A percentile compares a stretch with the other conserved stretches of the same genome.
phyloP scores from a whole-genome alignment of 2,113 vertebrate genomes.

The Balaenoptera acutorostrata region DNA sequence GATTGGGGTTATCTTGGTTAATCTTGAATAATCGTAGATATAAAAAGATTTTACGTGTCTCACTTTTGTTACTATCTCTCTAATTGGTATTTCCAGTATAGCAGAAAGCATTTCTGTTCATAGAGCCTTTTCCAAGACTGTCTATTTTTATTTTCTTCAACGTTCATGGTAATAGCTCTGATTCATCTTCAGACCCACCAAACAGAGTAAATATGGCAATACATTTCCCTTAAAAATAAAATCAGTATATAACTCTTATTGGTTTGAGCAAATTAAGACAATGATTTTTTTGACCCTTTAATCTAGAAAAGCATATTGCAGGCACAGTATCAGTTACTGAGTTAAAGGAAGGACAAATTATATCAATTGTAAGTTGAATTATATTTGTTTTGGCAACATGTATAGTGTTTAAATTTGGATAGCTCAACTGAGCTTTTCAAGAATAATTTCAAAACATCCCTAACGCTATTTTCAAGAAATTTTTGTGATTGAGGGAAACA shows the following conservation, averaged over 20 bases:
- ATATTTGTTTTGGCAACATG: slow-evolving; percentile 54
- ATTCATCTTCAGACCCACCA: slow-evolving; percentile 61
- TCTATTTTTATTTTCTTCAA: background rate
- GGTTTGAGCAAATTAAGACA: slow-evolving; percentile 67
- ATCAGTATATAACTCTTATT: slow-evolving; percentile 42
- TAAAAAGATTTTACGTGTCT: background rate
- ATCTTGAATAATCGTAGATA: background rate
- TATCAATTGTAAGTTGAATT: slow-evolving; percentile 3
- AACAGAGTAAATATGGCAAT: slow-evolving; percentile 36
- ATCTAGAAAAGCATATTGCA: slow-evolving; percentile 50
- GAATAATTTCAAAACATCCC: slow-evolving; percentile 42
- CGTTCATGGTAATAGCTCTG: slow-evolving; percentile 44
- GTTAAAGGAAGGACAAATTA: slow-evolving; percentile 38
- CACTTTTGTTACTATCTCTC: background rate
- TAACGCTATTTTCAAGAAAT: background rate
- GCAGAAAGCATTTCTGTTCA: slow-evolving; percentile 27
- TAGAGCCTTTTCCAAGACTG: background rate
- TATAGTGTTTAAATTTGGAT: slow-evolving; percentile 28
- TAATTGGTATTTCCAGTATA: slow-evolving; percentile 8
- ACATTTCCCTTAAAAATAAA: slow-evolving; percentile 55
- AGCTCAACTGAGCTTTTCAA: background rate
- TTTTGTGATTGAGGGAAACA: background rate
- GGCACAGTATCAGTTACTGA: slow-evolving; percentile 36
- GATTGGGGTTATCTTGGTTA: background rate
- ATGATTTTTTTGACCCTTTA: slow-evolving; percentile 51